These are phyloP conservation scores for Alloplasta piceator DNA, from an alignment of 2,888 invertebrate genomes.

Conservation along the genomic window DNA sequence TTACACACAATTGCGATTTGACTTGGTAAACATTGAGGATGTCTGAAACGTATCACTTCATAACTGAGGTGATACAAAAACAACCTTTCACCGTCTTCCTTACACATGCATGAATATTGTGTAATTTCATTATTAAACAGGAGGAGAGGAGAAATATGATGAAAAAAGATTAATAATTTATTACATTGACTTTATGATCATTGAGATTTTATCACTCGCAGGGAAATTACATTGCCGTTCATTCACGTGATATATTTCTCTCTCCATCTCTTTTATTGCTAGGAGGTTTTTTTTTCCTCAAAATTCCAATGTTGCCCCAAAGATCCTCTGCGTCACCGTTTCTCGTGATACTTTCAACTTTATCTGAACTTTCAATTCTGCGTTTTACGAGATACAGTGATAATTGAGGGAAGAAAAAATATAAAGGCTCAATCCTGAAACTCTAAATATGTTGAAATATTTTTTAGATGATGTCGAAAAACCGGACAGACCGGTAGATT, in stretches of 20 bases:
- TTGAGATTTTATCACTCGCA: constrained; percentile 20
- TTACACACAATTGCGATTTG: constrained; percentile 20
- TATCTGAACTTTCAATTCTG: no score
- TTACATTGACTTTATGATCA: constrained; percentile 29
- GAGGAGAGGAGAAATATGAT: no score
- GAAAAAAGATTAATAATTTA: constrained; percentile 15
- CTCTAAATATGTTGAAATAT: constrained; percentile 23
- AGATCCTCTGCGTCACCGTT: no score
- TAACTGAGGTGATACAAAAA: constrained; percentile 21
- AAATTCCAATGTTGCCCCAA: no score
- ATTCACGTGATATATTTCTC: constrained; percentile 15
- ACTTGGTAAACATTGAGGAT: constrained; percentile 51
- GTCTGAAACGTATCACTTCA: constrained; percentile 9
- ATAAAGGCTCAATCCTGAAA: no score
- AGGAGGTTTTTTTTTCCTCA: no score
- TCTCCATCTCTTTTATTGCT: no score
- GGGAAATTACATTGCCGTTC: constrained; percentile 8
- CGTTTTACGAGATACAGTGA: no score
- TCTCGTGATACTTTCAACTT: no score
- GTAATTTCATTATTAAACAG: no score
- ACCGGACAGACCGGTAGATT: constrained; percentile 76
- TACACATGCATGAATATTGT: constrained; percentile 18
- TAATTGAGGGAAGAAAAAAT: no score
- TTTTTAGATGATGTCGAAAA: constrained; percentile 75
- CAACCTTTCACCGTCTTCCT: constrained; percentile 42